These are phyloP conservation scores for Percina caprodes DNA, from an alignment of 2,113 vertebrate genomes.

Conservation along the genomic window DNA sequence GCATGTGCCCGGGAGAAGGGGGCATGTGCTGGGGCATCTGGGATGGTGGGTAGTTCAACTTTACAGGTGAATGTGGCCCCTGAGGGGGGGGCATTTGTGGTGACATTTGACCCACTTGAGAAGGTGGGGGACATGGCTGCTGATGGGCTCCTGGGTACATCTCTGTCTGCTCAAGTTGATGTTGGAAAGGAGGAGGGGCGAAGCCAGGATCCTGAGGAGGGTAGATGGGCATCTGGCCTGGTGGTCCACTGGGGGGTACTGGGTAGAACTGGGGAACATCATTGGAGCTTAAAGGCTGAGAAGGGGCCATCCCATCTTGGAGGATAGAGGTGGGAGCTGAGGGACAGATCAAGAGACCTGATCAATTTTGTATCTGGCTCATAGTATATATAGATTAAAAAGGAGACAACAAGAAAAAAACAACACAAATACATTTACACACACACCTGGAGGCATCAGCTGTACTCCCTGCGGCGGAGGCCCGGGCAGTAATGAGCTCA, in stretches of 20 bases:
- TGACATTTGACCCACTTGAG: conserved; percentile 65
- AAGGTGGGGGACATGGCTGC: conserved; percentile 42
- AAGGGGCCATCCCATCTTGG: conserved; percentile 76
- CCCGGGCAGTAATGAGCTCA: conserved; percentile 85
- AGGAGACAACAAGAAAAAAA: not conserved
- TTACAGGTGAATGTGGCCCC: conserved; percentile 62
- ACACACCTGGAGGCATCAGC: conserved; percentile 93
- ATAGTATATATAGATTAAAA: not conserved
- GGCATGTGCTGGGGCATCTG: conserved; percentile 66
- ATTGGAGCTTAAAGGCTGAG: conserved; percentile 52
- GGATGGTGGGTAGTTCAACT: conserved; percentile 41
- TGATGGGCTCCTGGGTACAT: conserved; percentile 75
- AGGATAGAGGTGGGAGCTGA: conserved; percentile 87
- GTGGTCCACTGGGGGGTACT: conserved; percentile 66
- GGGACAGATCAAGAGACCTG: conserved; percentile 28
- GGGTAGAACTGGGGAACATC: conserved; percentile 85
- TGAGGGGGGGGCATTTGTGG: conserved; percentile 60
- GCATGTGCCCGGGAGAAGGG: conserved; percentile 71
- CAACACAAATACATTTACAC: not conserved
- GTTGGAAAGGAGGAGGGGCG: conserved; percentile 75
- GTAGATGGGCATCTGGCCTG: conserved; percentile 62
- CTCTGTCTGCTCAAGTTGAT: conserved; percentile 75
- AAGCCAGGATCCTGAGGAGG: conserved; percentile 69
- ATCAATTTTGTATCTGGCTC: not conserved
- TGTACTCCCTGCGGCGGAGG: conserved; percentile 83